Evolutionary conservation across 2,888 invertebrate species (phyloP).

Genomic region (Temnothorax ravouxi): DNA sequence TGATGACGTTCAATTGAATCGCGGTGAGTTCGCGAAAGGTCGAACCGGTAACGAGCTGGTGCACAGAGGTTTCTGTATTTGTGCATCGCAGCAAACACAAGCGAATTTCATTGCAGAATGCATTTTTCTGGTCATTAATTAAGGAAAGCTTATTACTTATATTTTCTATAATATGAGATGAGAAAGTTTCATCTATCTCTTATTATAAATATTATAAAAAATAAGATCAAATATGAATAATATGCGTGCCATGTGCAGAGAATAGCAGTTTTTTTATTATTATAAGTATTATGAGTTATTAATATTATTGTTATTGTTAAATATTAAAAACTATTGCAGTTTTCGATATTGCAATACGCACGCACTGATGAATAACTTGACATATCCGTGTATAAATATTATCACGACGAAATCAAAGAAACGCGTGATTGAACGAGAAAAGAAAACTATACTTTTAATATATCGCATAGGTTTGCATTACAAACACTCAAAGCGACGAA

Average conservation of each 20-base stretch:
- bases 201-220: conserved; percentile 4
- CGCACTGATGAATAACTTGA: background rate
- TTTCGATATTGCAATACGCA: conserved; percentile 24
- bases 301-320: background rate
- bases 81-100: background rate
- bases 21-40: conserved; percentile 2
- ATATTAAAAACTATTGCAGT: conserved; percentile 18
- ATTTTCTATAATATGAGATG: background rate
- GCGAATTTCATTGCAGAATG: background rate
- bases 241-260: background rate
- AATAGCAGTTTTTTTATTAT: conserved; percentile 22
- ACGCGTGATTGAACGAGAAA: conserved; percentile 71
- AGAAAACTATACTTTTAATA: conserved; percentile 77
- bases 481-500: conserved; percentile 72
- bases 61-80: conserved; percentile 17
- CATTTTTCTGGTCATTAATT: background rate
- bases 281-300: background rate
- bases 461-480: conserved; percentile 76
- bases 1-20: conserved; percentile 31
- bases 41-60: conserved; percentile 8
- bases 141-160: background rate
- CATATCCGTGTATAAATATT: conserved; percentile 73
- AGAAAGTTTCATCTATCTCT: background rate
- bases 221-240: background rate
- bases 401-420: conserved; percentile 76